Evolutionary conservation across 1,140 invertebrate species (phyloP).

Genomic region (Venustaconcha ellipsiformis): DNA sequence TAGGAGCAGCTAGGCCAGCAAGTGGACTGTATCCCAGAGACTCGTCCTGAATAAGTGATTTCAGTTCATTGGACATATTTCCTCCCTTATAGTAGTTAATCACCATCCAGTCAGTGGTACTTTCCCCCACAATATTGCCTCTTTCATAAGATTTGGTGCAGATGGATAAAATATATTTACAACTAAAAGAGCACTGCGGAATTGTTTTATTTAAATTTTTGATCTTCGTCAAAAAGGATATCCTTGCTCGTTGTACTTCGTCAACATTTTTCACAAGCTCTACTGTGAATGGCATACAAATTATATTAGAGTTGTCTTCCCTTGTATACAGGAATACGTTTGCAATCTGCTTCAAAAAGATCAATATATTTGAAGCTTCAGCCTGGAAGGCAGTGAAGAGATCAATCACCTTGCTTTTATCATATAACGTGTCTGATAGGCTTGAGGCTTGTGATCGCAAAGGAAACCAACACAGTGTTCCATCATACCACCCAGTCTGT

Average conservation of each 20-base stretch:
- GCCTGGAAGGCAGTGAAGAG: slow-evolving; percentile 35
- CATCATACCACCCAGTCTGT: not conserved
- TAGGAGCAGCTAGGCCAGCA: slow-evolving; percentile 50
- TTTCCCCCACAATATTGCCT: no score
- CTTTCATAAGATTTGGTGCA: no score
- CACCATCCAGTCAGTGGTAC: slow-evolving; percentile 27
- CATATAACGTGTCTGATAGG: slow-evolving; percentile 28
- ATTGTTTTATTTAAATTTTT: no score
- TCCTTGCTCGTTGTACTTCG: not conserved
- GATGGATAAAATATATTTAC: no score
- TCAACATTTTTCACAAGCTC: not conserved
- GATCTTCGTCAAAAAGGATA: no score
- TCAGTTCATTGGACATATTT: slow-evolving; percentile 26
- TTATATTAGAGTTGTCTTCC: not conserved
- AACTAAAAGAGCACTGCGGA: no score
- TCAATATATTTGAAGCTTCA: slow-evolving; percentile 22
- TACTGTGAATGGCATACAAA: not conserved
- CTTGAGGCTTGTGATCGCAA: not conserved
- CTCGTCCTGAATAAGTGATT: slow-evolving; percentile 32
- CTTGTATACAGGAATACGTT: not conserved
- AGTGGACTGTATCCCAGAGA: slow-evolving; percentile 48
- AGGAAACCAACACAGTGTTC: not conserved
- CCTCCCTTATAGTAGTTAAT: slow-evolving; percentile 33
- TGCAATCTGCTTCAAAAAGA: slow-evolving; percentile 37
- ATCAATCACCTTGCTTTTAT: slow-evolving; percentile 30